Percentiles rank a stretch among this genome's conserved stretches.
Evolutionary conservation across 2,797 vertebrate genomes (phyloP).

Genomic region (Neopelma chrysocephalum): DNA sequence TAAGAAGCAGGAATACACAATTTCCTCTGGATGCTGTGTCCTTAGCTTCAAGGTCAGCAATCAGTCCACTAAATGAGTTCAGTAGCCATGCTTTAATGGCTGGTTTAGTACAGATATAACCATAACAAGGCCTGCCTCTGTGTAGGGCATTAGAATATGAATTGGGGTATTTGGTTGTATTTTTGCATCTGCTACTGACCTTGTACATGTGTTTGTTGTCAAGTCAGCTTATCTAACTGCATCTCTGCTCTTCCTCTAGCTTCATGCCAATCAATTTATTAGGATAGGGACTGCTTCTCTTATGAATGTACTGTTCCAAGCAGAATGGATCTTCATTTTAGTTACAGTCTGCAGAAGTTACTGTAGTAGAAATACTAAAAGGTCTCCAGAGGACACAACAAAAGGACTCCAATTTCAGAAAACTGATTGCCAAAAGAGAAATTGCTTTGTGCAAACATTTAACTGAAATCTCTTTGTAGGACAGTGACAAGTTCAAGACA

Average conservation of each 20-base stretch:
- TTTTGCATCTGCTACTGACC: not conserved
- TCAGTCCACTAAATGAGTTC: not conserved
- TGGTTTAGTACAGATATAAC: not conserved
- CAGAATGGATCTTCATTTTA: not conserved
- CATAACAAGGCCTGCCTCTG: not conserved
- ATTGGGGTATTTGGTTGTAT: not conserved
- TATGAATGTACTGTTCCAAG: not conserved
- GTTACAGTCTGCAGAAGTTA: not conserved
- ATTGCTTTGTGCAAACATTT: not conserved
- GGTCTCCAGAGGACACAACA: not conserved
- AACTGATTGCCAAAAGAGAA: not conserved
- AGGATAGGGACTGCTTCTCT: not conserved
- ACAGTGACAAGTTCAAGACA: not conserved
- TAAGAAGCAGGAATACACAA: not conserved
- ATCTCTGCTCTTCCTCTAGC: not conserved
- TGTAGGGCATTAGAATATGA: not conserved
- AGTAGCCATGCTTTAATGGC: not conserved
- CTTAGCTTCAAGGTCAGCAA: not conserved
- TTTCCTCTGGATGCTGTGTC: not conserved
- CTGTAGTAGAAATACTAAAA: not conserved
- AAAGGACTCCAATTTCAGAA: not conserved
- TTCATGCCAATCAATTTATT: not conserved
- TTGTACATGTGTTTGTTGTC: not conserved
- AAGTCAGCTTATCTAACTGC: not conserved
- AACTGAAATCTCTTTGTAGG: not conserved